A percentile compares a stretch with the other conserved stretches of the same genome.
These are phyloP conservation scores for Ursus arctos DNA, from an alignment of 2,113 vertebrate genomes.

Conservation along the genomic window DNA sequence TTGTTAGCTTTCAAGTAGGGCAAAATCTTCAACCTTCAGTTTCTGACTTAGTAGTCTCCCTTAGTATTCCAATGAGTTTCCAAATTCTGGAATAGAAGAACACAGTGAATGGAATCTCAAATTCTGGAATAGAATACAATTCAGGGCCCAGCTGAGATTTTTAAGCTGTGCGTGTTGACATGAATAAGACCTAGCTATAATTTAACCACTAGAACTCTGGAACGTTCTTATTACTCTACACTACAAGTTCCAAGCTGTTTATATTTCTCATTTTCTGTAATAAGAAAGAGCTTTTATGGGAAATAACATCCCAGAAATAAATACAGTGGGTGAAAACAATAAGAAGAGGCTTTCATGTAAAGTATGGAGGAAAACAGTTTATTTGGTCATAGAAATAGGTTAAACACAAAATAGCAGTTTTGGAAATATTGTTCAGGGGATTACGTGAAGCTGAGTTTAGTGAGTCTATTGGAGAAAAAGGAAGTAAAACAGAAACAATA, in stretches of 20 bases:
- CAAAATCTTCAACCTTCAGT: background rate
- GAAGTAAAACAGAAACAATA: background rate
- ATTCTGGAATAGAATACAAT: background rate
- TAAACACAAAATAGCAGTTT: background rate
- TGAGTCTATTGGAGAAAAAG: background rate
- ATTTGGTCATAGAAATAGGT: background rate
- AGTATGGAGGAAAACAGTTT: background rate
- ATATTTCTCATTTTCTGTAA: background rate
- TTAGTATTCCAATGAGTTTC: background rate
- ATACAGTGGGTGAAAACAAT: background rate
- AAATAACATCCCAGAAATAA: conserved; percentile 22
- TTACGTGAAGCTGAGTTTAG: background rate
- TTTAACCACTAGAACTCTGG: background rate
- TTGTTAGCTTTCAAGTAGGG: background rate
- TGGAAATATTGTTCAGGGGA: background rate
- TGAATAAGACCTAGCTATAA: background rate
- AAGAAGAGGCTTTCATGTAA: conserved; percentile 1
- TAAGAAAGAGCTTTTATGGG: background rate
- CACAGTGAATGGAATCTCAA: background rate
- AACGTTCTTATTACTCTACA: background rate
- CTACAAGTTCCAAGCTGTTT: background rate
- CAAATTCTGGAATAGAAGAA: background rate
- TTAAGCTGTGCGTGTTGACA: background rate
- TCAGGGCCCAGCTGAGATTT: background rate
- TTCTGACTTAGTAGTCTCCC: background rate